Base-by-base conservation (phyloP, 2,113 vertebrate genomes). In the Prionailurus viverrinus region DNA sequence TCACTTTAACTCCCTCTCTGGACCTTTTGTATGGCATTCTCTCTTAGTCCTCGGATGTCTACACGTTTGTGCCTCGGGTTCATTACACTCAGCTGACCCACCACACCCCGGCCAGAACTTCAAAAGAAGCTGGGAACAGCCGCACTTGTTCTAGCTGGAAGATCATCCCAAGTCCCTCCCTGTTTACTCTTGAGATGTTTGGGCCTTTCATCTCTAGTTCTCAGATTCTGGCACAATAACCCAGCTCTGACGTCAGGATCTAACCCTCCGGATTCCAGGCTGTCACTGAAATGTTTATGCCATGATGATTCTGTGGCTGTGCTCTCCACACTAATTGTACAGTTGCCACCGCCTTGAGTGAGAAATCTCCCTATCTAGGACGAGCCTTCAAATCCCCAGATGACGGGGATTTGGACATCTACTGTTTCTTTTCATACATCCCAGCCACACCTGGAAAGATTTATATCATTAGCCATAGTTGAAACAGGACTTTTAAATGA, bases 181-280 rank as follows among this genome's bases (percentile, higher is more conserved):
- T 96, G 79, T 96, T 96, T 96, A 96, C 69, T 96, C 83, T 84
- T 69, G 48, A 92, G 81, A 25, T 78, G 71, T 92, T 27, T 55
- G 68, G 66, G 63, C 41, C 48, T 97, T 97, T 98, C 95, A 92
- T 98, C 97, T 96, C 41, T 10, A 76, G 31, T 41, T 82, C 96
- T 94, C 89, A 86, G 93, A 91, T 92, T 65, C 83, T 69, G 90
- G 89, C 94, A 96, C 79, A 92, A 69, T 71, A 82, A 48, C n/a
- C 48, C 36, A 4, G 13, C 18, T 83, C 89, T 96, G 95, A 96
- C 11, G 1, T 87, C 68, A 92, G 66, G 53, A 21, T 78, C 76
- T 89, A 36, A 97, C 66, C n/a, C 73, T 93, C 69, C 11, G 48
- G 21, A 45, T 91, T 92, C 58, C 71, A 73, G 63, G 55, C 92